Conservation (phyloP, 2,113 vertebrate genomes). For the Gadus macrocephalus region DNA sequence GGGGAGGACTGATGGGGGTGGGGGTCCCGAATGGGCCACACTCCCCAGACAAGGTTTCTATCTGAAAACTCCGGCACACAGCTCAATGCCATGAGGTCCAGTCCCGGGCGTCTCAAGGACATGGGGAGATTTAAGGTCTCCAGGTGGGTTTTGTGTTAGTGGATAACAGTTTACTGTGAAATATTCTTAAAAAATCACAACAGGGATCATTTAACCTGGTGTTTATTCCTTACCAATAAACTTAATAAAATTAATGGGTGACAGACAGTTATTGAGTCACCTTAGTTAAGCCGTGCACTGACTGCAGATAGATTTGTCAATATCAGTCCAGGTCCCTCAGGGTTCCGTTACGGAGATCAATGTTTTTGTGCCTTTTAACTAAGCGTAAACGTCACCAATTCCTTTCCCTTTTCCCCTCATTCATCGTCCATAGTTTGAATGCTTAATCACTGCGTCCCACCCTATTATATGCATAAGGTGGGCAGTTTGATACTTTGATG, state of each 20-base stretch:
- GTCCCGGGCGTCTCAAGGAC: constrained; percentile 40
- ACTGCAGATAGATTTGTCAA: too few relatives aligned
- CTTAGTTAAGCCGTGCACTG: too few relatives aligned
- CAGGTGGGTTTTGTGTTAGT: background rate
- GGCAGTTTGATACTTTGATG: constrained; percentile 4
- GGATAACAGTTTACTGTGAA: too few relatives aligned
- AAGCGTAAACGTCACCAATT: constrained; percentile 57
- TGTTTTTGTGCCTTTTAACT: constrained; percentile 61
- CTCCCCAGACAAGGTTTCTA: constrained; percentile 22
- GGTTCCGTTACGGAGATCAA: too few relatives aligned
- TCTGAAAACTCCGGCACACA: constrained; percentile 27
- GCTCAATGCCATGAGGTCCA: constrained; percentile 7
- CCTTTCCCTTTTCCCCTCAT: constrained; percentile 10
- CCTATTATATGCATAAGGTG: background rate
- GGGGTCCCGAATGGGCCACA: constrained; percentile 47
- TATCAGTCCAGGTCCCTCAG: too few relatives aligned
- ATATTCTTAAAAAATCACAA: background rate
- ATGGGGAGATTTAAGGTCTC: constrained; percentile 15
- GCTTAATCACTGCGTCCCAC: constrained; percentile 16
- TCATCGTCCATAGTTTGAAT: constrained; percentile 18
- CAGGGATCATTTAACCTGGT: too few relatives aligned
- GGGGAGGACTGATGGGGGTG: constrained; percentile 22
- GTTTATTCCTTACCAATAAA: too few relatives aligned
- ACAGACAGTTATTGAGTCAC: too few relatives aligned
- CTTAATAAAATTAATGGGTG: too few relatives aligned